Evolutionary conservation across 2,113 vertebrate species (phyloP).

Genomic region (Triplophysa tibetana): DNA sequence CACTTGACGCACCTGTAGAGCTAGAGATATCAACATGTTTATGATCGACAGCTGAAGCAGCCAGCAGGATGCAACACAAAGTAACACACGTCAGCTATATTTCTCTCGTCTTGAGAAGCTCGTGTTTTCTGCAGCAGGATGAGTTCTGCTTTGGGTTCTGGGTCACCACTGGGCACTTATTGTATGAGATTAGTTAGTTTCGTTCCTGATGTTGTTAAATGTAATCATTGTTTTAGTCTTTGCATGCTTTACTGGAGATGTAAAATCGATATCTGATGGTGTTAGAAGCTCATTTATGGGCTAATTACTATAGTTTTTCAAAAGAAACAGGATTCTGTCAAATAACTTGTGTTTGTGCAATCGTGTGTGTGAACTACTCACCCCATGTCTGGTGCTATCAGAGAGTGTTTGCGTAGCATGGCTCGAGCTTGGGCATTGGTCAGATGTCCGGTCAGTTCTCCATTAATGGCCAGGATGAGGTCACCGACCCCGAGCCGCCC

Average conservation of each 20-base stretch:
- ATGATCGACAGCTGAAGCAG: slow-evolving; percentile 26
- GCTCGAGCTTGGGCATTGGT: slow-evolving; percentile 90
- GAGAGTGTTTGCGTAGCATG: slow-evolving; percentile 91
- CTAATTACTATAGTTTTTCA: too few species aligned
- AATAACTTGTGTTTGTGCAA: neutral
- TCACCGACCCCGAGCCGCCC: slow-evolving; percentile 90
- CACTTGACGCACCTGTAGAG: slow-evolving; percentile 92
- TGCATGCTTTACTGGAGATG: neutral
- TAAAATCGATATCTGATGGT: neutral
- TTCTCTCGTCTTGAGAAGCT: neutral
- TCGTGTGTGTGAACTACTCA: slow-evolving; percentile 62
- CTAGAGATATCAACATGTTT: slow-evolving; percentile 91
- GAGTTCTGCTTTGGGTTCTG: neutral
- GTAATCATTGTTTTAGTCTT: neutral
- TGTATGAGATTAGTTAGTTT: neutral
- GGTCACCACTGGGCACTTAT: slow-evolving; percentile 24
- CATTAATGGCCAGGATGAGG: slow-evolving; percentile 91
- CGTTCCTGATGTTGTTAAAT: too few species aligned
- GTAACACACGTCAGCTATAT: slow-evolving; percentile 13
- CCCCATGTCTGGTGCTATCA: slow-evolving; percentile 91
- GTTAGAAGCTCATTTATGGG: neutral
- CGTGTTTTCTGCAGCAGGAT: neutral
- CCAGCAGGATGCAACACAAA: slow-evolving; percentile 23
- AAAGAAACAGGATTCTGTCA: neutral
- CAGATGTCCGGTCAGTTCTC: slow-evolving; percentile 84